phyloP scores from a whole-genome alignment of 2,797 vertebrate genomes.

The Aplochiton taeniatus region DNA sequence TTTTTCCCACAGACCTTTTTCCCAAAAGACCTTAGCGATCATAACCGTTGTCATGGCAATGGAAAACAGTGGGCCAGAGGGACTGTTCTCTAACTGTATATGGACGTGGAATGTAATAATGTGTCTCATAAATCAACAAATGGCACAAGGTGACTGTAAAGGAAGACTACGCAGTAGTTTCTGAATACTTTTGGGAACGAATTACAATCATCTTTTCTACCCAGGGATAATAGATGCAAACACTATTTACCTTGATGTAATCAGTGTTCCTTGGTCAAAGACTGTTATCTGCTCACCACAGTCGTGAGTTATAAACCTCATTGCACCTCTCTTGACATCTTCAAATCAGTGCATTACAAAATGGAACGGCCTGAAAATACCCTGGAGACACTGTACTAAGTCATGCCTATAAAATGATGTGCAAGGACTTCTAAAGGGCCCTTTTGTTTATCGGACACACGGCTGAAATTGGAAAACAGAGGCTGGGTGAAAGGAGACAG shows the following conservation, averaged over 20 bases:
- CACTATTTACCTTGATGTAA: neutral
- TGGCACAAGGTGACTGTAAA: conserved; percentile 3
- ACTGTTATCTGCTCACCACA: neutral
- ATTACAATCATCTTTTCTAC: neutral
- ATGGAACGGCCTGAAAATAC: conserved; percentile 33
- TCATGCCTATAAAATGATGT: conserved; percentile 17
- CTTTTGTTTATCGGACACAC: conserved; percentile 44
- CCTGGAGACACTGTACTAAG: conserved; percentile 18
- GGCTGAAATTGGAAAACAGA: conserved; percentile 40
- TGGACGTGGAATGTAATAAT: conserved; percentile 60
- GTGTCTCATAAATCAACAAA: conserved; percentile 40
- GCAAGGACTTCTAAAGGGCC: conserved; percentile 9
- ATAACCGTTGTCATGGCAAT: conserved; percentile 24
- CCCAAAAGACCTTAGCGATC: conserved; percentile 19
- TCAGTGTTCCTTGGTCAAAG: neutral
- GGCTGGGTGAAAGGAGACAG: conserved; percentile 39
- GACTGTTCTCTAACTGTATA: conserved; percentile 55
- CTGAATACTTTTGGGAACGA: conserved; percentile 2
- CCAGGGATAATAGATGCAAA: conserved; percentile 19
- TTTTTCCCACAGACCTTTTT: no score
- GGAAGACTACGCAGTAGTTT: conserved; percentile 34
- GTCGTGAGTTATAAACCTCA: conserved; percentile 14
- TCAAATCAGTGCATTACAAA: conserved; percentile 14
- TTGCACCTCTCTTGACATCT: conserved; percentile 22
- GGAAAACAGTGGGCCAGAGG: conserved; percentile 41